Percentiles rank a stretch among this genome's conserved stretches.
These are phyloP conservation scores for Pagrus major DNA, from an alignment of 2,113 vertebrate species.

Conservation along the genomic window DNA sequence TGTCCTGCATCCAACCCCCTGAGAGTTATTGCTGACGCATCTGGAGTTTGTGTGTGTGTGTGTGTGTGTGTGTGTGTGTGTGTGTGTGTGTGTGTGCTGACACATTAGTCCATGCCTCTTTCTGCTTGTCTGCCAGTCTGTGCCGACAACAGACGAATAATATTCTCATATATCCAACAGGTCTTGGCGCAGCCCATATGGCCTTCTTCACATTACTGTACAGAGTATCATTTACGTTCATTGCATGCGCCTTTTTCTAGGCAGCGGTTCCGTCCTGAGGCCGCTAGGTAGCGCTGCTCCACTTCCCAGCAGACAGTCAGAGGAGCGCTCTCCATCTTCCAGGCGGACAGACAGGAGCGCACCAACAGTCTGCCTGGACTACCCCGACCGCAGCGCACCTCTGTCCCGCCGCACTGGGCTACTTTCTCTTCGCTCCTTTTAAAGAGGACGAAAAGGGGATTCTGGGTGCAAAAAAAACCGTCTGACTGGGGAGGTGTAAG, in stretches of 20 bases:
- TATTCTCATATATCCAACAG: constrained; percentile 53
- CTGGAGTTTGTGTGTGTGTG: neutral
- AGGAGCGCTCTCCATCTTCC: constrained; percentile 40
- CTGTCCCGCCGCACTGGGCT: constrained; percentile 63
- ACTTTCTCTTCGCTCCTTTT: constrained; percentile 13
- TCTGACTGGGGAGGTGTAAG: neutral
- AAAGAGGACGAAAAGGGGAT: constrained; percentile 37
- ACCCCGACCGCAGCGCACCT: constrained; percentile 64
- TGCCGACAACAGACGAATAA: constrained; percentile 22
- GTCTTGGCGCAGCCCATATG: constrained; percentile 48
- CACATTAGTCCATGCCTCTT: neutral
- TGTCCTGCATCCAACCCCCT: constrained; percentile 18
- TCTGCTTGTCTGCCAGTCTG: constrained; percentile 24
- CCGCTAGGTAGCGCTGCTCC: constrained; percentile 71
- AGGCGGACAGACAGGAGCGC: constrained; percentile 57
- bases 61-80: constrained; percentile 4
- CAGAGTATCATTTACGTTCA: constrained; percentile 50
- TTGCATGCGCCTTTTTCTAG: neutral
- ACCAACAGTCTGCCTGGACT: constrained; percentile 64
- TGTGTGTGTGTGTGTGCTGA: neutral
- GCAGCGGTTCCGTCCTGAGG: neutral
- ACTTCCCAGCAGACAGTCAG: constrained; percentile 39
- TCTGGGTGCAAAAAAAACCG: neutral
- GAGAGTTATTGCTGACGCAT: constrained; percentile 31
- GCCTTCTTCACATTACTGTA: constrained; percentile 42